phyloP scores from a whole-genome alignment of 2,113 vertebrate species.

The Lophochroa leadbeateri region DNA sequence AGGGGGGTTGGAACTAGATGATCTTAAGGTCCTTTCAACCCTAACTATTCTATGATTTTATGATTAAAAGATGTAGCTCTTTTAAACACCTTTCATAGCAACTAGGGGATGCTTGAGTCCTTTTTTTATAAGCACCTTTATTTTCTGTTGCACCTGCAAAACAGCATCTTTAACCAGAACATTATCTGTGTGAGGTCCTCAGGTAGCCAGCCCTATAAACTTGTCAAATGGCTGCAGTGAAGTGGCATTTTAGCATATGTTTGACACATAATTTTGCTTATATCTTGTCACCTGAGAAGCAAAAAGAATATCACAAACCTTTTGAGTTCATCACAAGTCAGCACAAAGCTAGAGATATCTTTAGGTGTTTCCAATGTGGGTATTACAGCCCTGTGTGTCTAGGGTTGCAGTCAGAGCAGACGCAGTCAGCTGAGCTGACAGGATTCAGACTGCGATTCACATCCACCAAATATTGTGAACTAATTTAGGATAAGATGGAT shows the following conservation, averaged over 20 bases:
- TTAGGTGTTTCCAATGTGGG: not conserved
- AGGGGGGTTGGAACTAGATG: no score
- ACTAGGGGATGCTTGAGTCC: not conserved
- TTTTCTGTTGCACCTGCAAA: not conserved
- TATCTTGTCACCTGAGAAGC: not conserved
- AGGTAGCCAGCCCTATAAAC: not conserved
- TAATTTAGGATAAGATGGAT: not conserved
- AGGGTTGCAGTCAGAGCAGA: not conserved
- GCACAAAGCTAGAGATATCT: not conserved
- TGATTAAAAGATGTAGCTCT: not conserved
- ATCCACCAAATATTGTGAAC: not conserved
- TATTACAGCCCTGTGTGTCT: not conserved
- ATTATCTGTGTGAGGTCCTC: not conserved
- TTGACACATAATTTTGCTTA: not conserved
- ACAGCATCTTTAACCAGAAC: not conserved
- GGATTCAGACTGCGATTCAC: not conserved
- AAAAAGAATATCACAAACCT: not conserved
- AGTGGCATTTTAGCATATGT: not conserved
- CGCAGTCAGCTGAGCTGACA: not conserved
- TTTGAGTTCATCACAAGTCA: not conserved
- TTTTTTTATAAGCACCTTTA: not conserved
- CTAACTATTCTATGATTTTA: no score
- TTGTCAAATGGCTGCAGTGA: not conserved
- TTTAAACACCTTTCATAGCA: constrained; percentile 20
- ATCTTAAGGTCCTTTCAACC: no score